Evolutionary conservation across 2,113 vertebrate species (phyloP).

Genomic region (Anser cygnoides): DNA sequence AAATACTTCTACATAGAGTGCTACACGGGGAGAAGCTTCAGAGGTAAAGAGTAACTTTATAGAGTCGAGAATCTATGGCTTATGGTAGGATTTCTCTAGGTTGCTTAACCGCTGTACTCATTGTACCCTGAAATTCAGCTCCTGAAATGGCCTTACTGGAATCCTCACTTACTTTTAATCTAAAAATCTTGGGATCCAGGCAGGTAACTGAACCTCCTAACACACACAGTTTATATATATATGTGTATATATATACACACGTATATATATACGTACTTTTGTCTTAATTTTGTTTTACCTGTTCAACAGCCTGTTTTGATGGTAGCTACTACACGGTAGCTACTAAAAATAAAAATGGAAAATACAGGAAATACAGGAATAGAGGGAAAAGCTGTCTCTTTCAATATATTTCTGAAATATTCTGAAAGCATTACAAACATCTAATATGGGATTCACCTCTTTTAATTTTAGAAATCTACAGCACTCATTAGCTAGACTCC

Average conservation of each 20-base stretch:
- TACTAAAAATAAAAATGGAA: background rate
- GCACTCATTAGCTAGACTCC: background rate
- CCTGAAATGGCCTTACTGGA: background rate
- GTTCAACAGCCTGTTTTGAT: background rate
- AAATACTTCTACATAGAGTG: background rate
- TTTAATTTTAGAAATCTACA: background rate
- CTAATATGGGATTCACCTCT: background rate
- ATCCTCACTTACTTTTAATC: background rate
- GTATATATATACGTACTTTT: no score
- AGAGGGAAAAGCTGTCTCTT: background rate
- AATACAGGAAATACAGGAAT: background rate
- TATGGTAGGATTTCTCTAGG: background rate
- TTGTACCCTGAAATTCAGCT: background rate
- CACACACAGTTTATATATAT: background rate
- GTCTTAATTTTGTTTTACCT: background rate
- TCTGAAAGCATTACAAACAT: background rate
- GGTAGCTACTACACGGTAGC: background rate
- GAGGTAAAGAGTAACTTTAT: background rate
- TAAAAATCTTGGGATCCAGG: background rate
- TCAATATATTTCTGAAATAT: background rate
- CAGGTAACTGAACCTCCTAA: background rate
- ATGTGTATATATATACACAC: no score
- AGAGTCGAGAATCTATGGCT: background rate
- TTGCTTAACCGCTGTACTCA: no score
- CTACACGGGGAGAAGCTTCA: background rate